These are phyloP conservation scores for Melanotaenia pygmaea DNA, from an alignment of 2,797 vertebrate species.

Conservation along the genomic window DNA sequence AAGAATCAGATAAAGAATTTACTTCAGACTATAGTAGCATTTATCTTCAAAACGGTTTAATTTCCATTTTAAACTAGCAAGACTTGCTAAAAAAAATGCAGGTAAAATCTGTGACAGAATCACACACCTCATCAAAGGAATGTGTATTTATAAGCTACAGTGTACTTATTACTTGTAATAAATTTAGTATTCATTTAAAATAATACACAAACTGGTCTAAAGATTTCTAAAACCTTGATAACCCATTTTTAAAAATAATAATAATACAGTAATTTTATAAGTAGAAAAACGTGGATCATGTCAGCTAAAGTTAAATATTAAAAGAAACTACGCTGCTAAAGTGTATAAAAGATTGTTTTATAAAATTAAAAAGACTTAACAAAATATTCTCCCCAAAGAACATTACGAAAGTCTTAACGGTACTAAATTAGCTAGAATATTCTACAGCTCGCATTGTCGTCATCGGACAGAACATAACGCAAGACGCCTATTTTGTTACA, in stretches of 20 bases:
- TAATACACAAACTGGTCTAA: neutral
- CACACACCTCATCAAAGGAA: neutral
- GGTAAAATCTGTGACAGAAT: neutral
- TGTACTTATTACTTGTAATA: neutral
- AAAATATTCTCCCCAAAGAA: too few relatives aligned
- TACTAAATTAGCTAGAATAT: conserved; percentile 78
- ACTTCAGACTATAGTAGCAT: neutral
- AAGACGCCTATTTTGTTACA: conserved; percentile 24
- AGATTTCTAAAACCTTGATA: too few relatives aligned
- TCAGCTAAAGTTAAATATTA: neutral
- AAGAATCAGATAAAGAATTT: neutral
- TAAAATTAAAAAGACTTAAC: too few relatives aligned
- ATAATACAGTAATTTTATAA: neutral
- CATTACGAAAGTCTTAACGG: neutral
- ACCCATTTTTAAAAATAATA: too few relatives aligned
- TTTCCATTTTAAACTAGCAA: neutral
- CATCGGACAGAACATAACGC: conserved; percentile 33
- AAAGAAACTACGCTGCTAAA: neutral
- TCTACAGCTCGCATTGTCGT: conserved; percentile 72
- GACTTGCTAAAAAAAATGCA: neutral
- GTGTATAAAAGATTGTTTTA: neutral
- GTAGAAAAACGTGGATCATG: neutral
- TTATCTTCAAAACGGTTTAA: neutral
- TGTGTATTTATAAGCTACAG: neutral
- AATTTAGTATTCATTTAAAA: neutral